Base-by-base conservation (phyloP, 1,140 invertebrate species). In the Antheraea pernyi region DNA sequence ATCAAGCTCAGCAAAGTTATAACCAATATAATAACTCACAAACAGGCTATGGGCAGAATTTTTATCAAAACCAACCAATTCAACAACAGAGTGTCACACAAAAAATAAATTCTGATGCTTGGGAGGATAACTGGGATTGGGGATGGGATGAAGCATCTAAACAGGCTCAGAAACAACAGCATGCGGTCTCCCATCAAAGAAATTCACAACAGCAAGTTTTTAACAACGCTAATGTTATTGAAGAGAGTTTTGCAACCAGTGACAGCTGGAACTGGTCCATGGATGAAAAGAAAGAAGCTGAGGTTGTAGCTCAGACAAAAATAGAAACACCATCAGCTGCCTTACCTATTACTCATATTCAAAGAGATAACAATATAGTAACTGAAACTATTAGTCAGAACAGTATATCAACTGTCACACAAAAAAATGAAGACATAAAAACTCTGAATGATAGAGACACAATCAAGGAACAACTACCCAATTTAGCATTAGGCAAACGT, bases 41-140 rank as follows among this genome's bases (percentile, higher is more conserved):
- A 67, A 81, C 79, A 46, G 76, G 74, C 4, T 88, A 85, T 68
- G 84, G 81, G 65, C 88, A 84, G 74, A 88, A 81, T 68, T 90
- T 83, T 72, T 86, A 83, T 78, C 81, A 77, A 60, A 89, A 77
- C 67, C 83, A 85, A 70, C 69, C 74, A 67, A 70, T 68, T 4
- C 82, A 74, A 62, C 85, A 85, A 61, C 88, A 83, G 66, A 82
- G 75, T 62, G 82, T 81, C 60, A 53, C 64, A 18, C 82, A 88
- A 68, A 70, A 84, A 78, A 69, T 78, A 9, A 83, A 81, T 60
- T 67, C 74, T 37, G 90, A 92, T 73, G 75, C 72, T 19, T 92
- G 90, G 90, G 88, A 91, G 74, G 92, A 93, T 46, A 91, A 91
- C 61, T 93, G 91, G 91, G 87, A 90, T 64, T 93, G 92, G 92